Evolutionary conservation across 2,888 invertebrate species (phyloP).

Genomic region (Galerucella nymphaeae): DNA sequence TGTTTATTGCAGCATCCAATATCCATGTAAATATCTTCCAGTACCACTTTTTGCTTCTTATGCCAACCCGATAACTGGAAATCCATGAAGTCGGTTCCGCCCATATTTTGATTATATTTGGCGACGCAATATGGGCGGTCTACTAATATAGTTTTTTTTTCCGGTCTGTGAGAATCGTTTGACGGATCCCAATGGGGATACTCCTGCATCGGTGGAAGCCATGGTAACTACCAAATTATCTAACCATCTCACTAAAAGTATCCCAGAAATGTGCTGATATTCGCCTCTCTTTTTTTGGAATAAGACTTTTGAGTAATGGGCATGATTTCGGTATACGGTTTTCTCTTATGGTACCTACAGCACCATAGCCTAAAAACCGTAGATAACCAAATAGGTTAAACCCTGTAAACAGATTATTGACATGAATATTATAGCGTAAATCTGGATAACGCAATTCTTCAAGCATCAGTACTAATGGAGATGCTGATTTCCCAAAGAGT

Average conservation of each 20-base stretch:
- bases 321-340: neutral
- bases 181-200: neutral
- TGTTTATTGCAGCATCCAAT: slow-evolving; percentile 3
- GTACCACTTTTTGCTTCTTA: slow-evolving; percentile 11
- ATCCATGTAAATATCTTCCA: slow-evolving; percentile 7
- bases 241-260: too few species aligned
- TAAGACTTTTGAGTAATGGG: slow-evolving; percentile 7
- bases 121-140: slow-evolving; percentile 6
- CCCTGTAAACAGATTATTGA: too few species aligned
- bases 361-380: slow-evolving; percentile 10
- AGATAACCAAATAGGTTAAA: too few species aligned
- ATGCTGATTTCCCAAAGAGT: too few species aligned
- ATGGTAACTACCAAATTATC: too few species aligned
- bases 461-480: too few species aligned
- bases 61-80: slow-evolving; percentile 13
- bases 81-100: slow-evolving; percentile 1
- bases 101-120: slow-evolving; percentile 10
- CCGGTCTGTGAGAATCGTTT: slow-evolving; percentile 10
- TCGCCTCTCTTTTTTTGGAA: neutral
- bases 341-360: neutral
- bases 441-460: too few species aligned
- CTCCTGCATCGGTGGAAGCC: slow-evolving; percentile 15
- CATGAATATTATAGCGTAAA: too few species aligned
- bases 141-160: slow-evolving; percentile 15
- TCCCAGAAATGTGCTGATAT: neutral